Conservation (phyloP, 2,888 invertebrate genomes). For the Rhamphomyia laevipes region DNA sequence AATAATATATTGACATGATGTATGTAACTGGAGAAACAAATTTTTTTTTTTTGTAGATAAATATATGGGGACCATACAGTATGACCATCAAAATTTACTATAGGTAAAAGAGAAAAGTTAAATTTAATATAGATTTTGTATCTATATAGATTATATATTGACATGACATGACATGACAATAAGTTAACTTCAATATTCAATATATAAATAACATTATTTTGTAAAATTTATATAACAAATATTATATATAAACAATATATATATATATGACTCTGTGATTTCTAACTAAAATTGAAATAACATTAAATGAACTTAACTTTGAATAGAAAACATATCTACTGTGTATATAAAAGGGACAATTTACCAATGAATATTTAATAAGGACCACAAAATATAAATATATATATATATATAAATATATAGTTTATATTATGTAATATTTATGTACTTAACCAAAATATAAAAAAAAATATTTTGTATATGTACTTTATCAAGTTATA, state of each 20-base stretch:
- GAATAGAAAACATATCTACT: neutral
- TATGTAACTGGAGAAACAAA: neutral
- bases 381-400: neutral
- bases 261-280: neutral
- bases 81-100: too few species aligned
- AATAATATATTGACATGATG: too few species aligned
- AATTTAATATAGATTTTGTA: neutral
- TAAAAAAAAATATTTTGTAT: too few species aligned
- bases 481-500: too few species aligned
- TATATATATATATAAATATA: neutral
- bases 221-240: neutral
- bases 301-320: neutral
- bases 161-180: conserved; percentile 2
- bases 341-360: neutral
- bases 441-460: too few species aligned
- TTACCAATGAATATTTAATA: neutral
- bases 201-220: neutral
- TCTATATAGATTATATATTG: neutral
- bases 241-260: too few species aligned
- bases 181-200: neutral
- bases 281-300: neutral
- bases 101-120: too few species aligned
- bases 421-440: neutral
- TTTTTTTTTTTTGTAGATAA: neutral
- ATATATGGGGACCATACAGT: neutral